A percentile compares a stretch with the other conserved stretches of the same genome.
Evolutionary conservation across 2,888 invertebrate genomes (phyloP).

Genomic region (Desoria tigrina): DNA sequence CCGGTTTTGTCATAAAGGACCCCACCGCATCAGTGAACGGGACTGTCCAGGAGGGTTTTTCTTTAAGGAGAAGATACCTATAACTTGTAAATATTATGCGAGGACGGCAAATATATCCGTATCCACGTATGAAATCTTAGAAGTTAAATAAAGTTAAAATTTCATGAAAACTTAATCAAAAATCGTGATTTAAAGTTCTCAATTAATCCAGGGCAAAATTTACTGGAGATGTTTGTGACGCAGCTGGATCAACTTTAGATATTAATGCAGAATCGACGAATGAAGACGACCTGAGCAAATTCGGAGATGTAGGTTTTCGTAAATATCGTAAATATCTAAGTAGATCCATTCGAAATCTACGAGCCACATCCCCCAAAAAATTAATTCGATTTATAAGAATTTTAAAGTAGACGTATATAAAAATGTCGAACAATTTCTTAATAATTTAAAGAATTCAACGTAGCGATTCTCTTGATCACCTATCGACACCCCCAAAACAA

Average conservation of each 20-base stretch:
- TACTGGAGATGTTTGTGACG: conserved; percentile 21
- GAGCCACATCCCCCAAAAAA: too few species aligned
- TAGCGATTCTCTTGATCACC: too few species aligned
- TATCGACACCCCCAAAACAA: too few species aligned
- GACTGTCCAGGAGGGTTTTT: conserved; percentile 29
- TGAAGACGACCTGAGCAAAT: conserved; percentile 16
- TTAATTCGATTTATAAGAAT: too few species aligned
- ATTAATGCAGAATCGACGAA: background rate
- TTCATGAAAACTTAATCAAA: conserved; percentile 1
- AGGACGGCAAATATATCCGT: conserved; percentile 14
- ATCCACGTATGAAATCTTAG: conserved; percentile 15
- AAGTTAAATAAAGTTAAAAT: too few species aligned
- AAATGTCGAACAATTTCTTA: too few species aligned
- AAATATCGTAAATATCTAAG: too few species aligned
- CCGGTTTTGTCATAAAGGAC: conserved; percentile 32
- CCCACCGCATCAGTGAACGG: conserved; percentile 14
- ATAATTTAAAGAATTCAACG: too few species aligned
- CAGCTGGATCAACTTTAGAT: background rate
- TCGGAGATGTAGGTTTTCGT: background rate
- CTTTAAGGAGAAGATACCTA: conserved; percentile 14
- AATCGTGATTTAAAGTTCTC: background rate
- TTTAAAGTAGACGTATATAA: too few species aligned
- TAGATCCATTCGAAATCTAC: too few species aligned
- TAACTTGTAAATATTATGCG: conserved; percentile 15
- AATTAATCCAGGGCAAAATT: conserved; percentile 18